Base-by-base conservation (phyloP, 2,888 invertebrate species). In the Perizoma affinitatum region DNA sequence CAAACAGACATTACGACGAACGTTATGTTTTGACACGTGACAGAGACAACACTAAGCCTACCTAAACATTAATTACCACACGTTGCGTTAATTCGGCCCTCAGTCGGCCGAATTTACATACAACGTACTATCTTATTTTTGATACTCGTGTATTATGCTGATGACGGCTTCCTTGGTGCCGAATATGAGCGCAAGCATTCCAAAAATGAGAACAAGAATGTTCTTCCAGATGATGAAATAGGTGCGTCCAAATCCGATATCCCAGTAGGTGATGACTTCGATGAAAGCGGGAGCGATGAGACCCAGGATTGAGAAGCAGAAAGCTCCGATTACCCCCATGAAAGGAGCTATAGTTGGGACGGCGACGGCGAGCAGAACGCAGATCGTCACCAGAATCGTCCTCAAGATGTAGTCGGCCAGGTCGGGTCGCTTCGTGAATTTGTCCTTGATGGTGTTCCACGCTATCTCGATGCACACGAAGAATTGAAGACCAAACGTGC, bases 401-500 rank as follows among this genome's bases (percentile, higher is more conserved):
- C 94, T 93, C 84, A 97, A 92, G 36, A 95, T 84, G 86, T 97
- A 97, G 83, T 98, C 97, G 5, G 95, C 95, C 9, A 96, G 76
- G 22, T 93, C 84, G 6, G 95, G 95, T 50, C 94, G 94, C 76
- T 95, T 95, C 36, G 93, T 93, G 83, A 95, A 96, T 68, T 93
- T 94, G 0, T 96, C 95, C 79, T 97, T 96, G 54, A 98, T 92
- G 54, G 93, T 93, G 74, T 96, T 96, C 97, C 98, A 98, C 66
- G 96, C 95, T 70, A 99, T 98, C 78, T 97, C 97, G 58, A 98
- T 93, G 83, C 98, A 98, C 10, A 99, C 99, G 90, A 96, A 99
- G 89, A 99, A 98, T 89, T 99, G 99, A 10, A 99, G 94, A 5
- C 98, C 98, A 82, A 98, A 99, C 0, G 98, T 98, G 85, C 98